Conservation (phyloP, 2,888 invertebrate species). For the Eupithecia tripunctaria region DNA sequence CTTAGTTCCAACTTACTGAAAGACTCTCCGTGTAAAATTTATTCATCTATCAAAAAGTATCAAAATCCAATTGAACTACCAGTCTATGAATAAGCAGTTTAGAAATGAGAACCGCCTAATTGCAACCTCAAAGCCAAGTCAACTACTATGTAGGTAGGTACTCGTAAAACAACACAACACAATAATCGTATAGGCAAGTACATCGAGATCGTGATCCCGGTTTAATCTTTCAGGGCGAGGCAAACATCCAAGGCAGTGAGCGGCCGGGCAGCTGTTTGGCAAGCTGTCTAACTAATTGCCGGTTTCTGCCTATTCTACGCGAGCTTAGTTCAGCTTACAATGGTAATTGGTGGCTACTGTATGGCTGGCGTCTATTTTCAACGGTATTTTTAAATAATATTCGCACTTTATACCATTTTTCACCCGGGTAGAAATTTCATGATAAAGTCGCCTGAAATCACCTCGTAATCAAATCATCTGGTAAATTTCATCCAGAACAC, state of each 20-base stretch:
- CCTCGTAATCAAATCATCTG: neutral
- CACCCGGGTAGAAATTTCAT: neutral
- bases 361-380: neutral
- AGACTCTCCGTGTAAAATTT: neutral
- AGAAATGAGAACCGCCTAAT: neutral
- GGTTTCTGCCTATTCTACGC: conserved; percentile 18
- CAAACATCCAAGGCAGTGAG: conserved; percentile 49
- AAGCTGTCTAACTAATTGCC: conserved; percentile 75
- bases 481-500: neutral
- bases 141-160: neutral
- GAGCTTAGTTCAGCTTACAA: conserved; percentile 5
- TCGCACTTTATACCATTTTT: neutral
- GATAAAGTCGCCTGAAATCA: neutral
- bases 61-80: neutral
- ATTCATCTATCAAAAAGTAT: neutral
- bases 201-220: conserved; percentile 19
- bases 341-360: conserved; percentile 7
- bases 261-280: conserved; percentile 64
- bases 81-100: neutral
- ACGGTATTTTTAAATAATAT: neutral
- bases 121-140: neutral
- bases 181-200: conserved; percentile 6
- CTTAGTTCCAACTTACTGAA: neutral
- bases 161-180: neutral
- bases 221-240: conserved; percentile 49